Conservation (phyloP, 1,140 invertebrate genomes). For the Penaeus chinensis region DNA sequence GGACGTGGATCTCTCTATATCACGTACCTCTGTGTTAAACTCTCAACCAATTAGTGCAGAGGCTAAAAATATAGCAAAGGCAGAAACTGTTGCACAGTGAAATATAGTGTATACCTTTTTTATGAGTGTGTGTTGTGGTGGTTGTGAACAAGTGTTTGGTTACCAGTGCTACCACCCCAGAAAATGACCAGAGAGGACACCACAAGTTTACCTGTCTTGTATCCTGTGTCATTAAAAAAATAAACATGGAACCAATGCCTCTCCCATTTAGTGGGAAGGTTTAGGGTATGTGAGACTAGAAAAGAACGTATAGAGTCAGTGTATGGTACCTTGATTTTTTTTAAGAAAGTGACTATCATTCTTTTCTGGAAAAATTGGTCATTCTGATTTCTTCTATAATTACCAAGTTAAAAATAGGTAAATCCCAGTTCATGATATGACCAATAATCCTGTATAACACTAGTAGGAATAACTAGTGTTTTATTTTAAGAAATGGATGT, state of each 20-base stretch:
- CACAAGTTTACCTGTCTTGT: slow-evolving; percentile 39
- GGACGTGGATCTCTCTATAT: slow-evolving; percentile 55
- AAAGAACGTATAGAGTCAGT: too few relatives aligned
- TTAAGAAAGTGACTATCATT: too few relatives aligned
- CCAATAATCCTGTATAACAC: too few relatives aligned
- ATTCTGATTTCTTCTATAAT: too few relatives aligned
- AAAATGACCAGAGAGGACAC: slow-evolving; percentile 33
- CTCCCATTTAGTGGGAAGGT: too few relatives aligned
- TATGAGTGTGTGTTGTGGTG: slow-evolving; percentile 40
- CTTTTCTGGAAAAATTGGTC: too few relatives aligned
- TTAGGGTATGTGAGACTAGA: too few relatives aligned
- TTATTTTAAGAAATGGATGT: too few relatives aligned
- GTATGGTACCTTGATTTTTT: too few relatives aligned
- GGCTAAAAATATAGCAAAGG: slow-evolving; percentile 51
- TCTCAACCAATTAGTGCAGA: slow-evolving; percentile 53
- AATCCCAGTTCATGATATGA: too few relatives aligned
- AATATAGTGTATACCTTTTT: slow-evolving; percentile 30
- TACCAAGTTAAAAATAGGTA: too few relatives aligned
- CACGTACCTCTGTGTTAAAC: slow-evolving; percentile 52
- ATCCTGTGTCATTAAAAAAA: slow-evolving; percentile 29
- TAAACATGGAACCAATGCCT: not conserved
- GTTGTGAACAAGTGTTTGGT: slow-evolving; percentile 46
- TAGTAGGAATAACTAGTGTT: too few relatives aligned
- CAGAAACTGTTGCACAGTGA: slow-evolving; percentile 59
- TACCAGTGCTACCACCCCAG: slow-evolving; percentile 28